Base-by-base conservation (phyloP, 1,140 invertebrate genomes). In the Neoseiulus cucumeris region DNA sequence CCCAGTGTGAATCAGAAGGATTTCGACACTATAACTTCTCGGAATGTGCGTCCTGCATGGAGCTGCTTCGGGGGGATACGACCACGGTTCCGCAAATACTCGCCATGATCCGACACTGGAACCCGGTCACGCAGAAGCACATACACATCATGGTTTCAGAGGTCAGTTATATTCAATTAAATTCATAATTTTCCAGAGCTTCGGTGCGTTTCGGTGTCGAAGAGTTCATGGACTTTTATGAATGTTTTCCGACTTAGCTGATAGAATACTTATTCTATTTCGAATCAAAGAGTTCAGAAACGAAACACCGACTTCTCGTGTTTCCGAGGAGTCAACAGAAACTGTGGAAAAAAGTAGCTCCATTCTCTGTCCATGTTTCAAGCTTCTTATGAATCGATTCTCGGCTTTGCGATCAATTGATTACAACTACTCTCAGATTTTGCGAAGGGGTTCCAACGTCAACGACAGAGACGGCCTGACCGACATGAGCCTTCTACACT, bases 401-500 rank as follows among this genome's bases (percentile, higher is more conserved):
- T n/a, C n/a, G n/a, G n/a, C n/a, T n/a, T n/a, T n/a, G n/a, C n/a
- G 51, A 25, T 5, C 51, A 29, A 9, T 17, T 14, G n/a, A 59
- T 59, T 47, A 66, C 59, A 67, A 51, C 64, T 67, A 44, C 67
- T 72, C 73, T 22, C 69, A 79, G 76, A 75, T 80, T 42, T 70
- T 80, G 44, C 74, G 74, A 64, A 68, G 75, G 66, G 78, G 77
- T 42, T 76, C 75, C 17, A 76, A 79, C 70, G 74, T 79, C 28
- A 75, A 80, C 71, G 79, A 80, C 65, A 67, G 79, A 66, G 80
- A 81, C 76, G 76, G 76, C 12, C 68, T 81, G n/a, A 80, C 80
- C 25, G 80, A 81, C 68, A 81, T 81, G 79, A 81, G 79, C 6
- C 69, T 81, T 30, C 70, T 81, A 18, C 80, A 81, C 69, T 81